Conservation (phyloP, 1,140 invertebrate species). For the Ceratoteleas bidentatus region DNA sequence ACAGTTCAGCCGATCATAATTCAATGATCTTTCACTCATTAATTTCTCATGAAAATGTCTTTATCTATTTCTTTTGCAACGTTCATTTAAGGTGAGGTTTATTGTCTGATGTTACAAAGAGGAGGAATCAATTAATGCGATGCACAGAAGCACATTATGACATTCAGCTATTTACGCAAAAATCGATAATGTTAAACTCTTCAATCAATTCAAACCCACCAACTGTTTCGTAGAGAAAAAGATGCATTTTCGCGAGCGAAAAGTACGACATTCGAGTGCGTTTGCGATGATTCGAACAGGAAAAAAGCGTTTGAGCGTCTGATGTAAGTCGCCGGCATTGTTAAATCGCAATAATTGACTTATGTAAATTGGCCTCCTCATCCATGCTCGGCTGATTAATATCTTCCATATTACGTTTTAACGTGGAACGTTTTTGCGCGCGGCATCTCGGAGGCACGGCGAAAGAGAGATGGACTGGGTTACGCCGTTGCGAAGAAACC, state of each 20-base stretch:
- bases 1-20: slow-evolving; percentile 18
- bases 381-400: slow-evolving; percentile 45
- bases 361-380: slow-evolving; percentile 51
- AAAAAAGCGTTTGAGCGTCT: slow-evolving; percentile 32
- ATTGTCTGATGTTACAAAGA: slow-evolving; percentile 42
- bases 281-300: slow-evolving; percentile 21
- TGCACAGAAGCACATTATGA: slow-evolving; percentile 18
- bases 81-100: slow-evolving; percentile 41
- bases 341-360: slow-evolving; percentile 58
- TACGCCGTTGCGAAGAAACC: slow-evolving; percentile 27
- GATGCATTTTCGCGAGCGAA: neutral
- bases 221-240: neutral
- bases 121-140: slow-evolving; percentile 38
- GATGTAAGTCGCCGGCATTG: slow-evolving; percentile 51
- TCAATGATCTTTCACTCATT: slow-evolving; percentile 29
- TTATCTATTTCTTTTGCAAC: slow-evolving; percentile 43
- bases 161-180: slow-evolving; percentile 32
- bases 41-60: slow-evolving; percentile 44
- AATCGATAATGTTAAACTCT: neutral
- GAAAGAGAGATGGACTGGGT: slow-evolving; percentile 42
- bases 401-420: slow-evolving; percentile 52
- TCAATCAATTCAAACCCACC: neutral
- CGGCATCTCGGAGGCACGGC: slow-evolving; percentile 32
- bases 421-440: slow-evolving; percentile 49
- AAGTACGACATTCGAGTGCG: slow-evolving; percentile 2